These are phyloP conservation scores for Ciconia stormi DNA, from an alignment of 2,113 vertebrate species.

Conservation along the genomic window DNA sequence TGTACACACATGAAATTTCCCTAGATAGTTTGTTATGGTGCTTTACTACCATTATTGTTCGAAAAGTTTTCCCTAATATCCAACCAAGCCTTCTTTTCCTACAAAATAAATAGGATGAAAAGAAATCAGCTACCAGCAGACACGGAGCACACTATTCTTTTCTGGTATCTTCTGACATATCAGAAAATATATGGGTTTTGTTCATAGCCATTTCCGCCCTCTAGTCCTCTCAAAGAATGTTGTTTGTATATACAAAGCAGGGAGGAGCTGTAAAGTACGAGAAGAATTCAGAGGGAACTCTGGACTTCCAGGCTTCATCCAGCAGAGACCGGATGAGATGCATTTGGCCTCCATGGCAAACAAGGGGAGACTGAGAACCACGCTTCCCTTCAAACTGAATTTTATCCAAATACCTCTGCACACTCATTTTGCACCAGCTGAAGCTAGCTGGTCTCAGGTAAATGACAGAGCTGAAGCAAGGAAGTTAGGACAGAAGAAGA, in stretches of 20 bases:
- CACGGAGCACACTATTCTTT: not conserved
- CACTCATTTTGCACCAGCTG: not conserved
- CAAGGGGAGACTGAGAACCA: not conserved
- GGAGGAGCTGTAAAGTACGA: conserved; percentile 31
- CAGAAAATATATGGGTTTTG: not conserved
- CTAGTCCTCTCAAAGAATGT: conserved; percentile 16
- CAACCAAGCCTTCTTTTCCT: not conserved
- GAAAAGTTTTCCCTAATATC: not conserved
- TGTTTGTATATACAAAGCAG: conserved; percentile 37
- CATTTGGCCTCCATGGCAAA: not conserved
- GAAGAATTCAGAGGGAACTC: conserved; percentile 34
- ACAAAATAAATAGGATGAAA: not conserved
- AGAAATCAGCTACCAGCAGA: conserved; percentile 23
- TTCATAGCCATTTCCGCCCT: conserved; percentile 2
- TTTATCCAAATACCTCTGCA: not conserved
- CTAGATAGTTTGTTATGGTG: not conserved
- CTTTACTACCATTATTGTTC: not conserved
- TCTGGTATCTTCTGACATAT: conserved; percentile 29
- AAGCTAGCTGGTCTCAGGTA: not conserved
- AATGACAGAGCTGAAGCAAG: not conserved
- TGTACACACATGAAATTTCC: not conserved
- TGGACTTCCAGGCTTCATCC: conserved; percentile 19
- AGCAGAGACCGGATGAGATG: not conserved
- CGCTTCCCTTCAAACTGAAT: not conserved
- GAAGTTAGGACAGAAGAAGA: not conserved